Base-by-base conservation (phyloP, 2,797 vertebrate species). In the Garrulus glandarius region DNA sequence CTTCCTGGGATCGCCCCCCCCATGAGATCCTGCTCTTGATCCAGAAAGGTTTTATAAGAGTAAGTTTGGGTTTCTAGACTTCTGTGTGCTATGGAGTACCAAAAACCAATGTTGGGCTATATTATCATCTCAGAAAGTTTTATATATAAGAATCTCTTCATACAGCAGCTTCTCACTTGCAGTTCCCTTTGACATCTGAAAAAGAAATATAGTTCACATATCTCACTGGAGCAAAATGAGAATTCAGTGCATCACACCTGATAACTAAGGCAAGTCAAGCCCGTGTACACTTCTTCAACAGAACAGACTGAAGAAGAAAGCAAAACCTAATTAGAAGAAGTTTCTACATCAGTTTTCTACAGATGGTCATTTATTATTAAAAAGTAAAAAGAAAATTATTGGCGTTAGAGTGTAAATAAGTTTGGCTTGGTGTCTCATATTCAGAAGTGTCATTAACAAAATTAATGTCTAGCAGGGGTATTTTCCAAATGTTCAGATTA, bases 1-100 rank as follows among this genome's bases (percentile, higher is more conserved):
- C 6, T 44, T 53, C 6, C 2, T n/a, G n/a, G n/a, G n/a, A n/a
- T n/a, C n/a, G n/a, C 1, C 2, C 6, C 5, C 0, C 11, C 3
- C 10, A 3, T 46, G 52, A 52, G 4, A 37, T 32, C 27, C 9
- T 75, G 3, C 2, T n/a, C 11, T 78, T 69, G 16, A 65, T 64
- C 20, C 12, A 53, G 23, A 67, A 57, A 19, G 3, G 6, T 5
- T 67, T 84, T 44, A 36, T 32, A 30, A 29, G 5, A 30, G 8
- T 46, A 50, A 88, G 6, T 3, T 56, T 72, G 9, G 26, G 4
- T 57, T 63, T 92, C 30, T 55, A 55, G 29, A 57, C 27, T 79
- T 88, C 26, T 55, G 36, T 21, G 22, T 92, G 8, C 41, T 89
- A 10, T 71, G 34, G 22, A 55, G 14, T 69, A 67, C 47, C 2